A percentile compares a stretch with the other conserved stretches of the same genome.
phyloP scores from a whole-genome alignment of 2,113 vertebrate species.

The Pomatorhinus ruficollis region DNA sequence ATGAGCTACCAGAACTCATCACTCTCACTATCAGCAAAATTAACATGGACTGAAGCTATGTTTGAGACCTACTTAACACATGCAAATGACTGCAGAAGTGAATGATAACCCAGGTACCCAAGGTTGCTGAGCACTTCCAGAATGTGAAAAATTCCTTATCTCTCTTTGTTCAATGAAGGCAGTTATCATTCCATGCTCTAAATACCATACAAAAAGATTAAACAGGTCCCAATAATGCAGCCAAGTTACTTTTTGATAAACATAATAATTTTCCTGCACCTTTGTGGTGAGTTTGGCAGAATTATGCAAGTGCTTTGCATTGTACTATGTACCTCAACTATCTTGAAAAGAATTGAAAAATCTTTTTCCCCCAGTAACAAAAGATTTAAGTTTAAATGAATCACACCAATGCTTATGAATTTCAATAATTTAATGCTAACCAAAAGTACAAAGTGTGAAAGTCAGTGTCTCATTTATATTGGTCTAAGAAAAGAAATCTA shows the following conservation, averaged over 20 bases:
- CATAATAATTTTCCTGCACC: neutral
- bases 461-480: constrained; percentile 44
- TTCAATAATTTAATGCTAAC: constrained; percentile 81
- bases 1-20: neutral
- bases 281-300: neutral
- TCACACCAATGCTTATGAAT: constrained; percentile 36
- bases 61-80: neutral
- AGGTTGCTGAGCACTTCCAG: neutral
- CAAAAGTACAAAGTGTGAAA: constrained; percentile 76
- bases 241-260: neutral
- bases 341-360: neutral
- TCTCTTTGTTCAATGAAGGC: neutral
- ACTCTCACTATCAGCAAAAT: neutral
- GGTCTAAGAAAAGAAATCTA: constrained; percentile 51
- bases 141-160: neutral
- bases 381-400: neutral
- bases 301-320: neutral
- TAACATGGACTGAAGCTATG: neutral
- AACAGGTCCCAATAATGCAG: neutral
- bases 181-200: neutral
- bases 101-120: fast-evolving
- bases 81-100: neutral
- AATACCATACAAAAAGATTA: neutral
- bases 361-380: neutral
- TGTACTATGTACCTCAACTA: neutral